Conservation (phyloP, 30 jellyfish, hydroid and myxozoan species). For the Pelagia noctiluca region DNA sequence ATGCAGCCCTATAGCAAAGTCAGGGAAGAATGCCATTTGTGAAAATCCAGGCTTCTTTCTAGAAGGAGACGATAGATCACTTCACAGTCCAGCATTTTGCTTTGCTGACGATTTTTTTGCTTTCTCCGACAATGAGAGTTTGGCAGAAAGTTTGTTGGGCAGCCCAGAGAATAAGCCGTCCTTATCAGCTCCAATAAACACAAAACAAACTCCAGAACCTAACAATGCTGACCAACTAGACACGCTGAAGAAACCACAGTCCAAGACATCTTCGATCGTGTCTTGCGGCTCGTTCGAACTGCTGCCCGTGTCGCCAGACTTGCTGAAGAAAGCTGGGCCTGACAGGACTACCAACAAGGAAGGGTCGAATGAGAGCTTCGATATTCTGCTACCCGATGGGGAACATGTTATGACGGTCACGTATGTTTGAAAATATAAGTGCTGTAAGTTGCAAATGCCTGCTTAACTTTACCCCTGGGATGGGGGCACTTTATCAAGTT, state of each 20-base stretch:
- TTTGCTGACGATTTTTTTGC: background rate
- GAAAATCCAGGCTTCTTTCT: no score
- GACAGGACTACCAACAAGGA: background rate
- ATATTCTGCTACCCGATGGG: conserved; percentile 39
- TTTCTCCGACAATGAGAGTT: background rate
- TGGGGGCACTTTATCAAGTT: no score
- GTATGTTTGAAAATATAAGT: no score
- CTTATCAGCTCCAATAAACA: background rate
- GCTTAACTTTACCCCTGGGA: no score
- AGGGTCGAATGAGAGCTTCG: conserved; percentile 57
- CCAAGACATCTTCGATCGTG: conserved; percentile 11
- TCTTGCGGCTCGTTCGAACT: conserved; percentile 63
- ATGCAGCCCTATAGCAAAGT: no score
- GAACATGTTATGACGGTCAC: no score
- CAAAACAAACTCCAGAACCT: background rate
- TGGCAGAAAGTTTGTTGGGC: no score
- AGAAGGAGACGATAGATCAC: no score
- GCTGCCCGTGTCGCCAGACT: conserved; percentile 19
- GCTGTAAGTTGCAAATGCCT: no score
- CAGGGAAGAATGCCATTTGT: no score
- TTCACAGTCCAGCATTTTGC: no score
- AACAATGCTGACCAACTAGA: background rate
- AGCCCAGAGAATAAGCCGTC: background rate
- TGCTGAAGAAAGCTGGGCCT: background rate
- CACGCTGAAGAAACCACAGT: background rate